Conservation (phyloP, 2,888 invertebrate species). For the Aporophyla lueneburgensis region DNA sequence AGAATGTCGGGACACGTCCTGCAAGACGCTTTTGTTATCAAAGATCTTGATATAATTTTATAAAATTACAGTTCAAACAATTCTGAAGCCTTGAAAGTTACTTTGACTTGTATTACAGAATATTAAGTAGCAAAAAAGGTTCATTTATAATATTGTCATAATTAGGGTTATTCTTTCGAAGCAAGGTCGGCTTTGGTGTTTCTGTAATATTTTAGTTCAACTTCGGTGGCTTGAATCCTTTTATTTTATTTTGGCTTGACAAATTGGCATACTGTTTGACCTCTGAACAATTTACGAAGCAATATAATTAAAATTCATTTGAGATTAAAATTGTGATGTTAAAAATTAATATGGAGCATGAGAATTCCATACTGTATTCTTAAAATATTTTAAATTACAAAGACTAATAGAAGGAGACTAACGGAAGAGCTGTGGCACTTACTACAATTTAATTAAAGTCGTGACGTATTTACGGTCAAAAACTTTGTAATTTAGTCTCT, state of each 20-base stretch:
- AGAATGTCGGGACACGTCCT: slow-evolving; percentile 52
- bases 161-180: slow-evolving; percentile 53
- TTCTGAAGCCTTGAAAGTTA: slow-evolving; percentile 59
- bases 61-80: slow-evolving; percentile 64
- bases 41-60: slow-evolving; percentile 64
- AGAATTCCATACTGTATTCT: neutral
- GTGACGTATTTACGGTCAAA: slow-evolving; percentile 49
- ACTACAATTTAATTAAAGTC: slow-evolving; percentile 51
- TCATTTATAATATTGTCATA: slow-evolving; percentile 47
- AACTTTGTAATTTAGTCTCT: slow-evolving; percentile 34
- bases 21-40: slow-evolving; percentile 61
- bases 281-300: neutral
- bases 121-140: slow-evolving; percentile 56
- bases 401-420: slow-evolving; percentile 33
- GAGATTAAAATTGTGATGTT: neutral
- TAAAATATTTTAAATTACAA: slow-evolving; percentile 23
- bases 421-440: slow-evolving; percentile 16
- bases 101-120: slow-evolving; percentile 53
- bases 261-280: neutral
- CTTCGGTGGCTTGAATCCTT: neutral
- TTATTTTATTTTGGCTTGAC: neutral
- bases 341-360: neutral
- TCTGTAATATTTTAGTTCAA: slow-evolving; percentile 28
- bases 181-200: slow-evolving; percentile 12
- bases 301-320: neutral